Conservation (phyloP, 1,140 invertebrate species). For the Hirudo medicinalis region DNA sequence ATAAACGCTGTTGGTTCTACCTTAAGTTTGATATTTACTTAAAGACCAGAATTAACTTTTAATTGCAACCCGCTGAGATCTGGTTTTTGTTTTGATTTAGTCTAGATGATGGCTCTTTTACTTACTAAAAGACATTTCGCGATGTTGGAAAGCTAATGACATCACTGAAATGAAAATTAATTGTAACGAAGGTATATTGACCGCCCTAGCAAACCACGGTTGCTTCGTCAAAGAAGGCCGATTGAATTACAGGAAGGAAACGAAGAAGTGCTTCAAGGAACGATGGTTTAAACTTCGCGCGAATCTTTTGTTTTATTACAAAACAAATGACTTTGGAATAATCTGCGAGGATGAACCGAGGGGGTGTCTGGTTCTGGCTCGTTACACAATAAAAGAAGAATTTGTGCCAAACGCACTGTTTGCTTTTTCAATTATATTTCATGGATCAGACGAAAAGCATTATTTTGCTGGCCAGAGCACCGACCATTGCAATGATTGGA, state of each 20-base stretch:
- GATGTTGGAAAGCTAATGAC: no score
- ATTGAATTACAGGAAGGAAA: neutral
- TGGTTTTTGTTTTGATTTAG: no score
- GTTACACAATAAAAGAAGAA: conserved; percentile 2
- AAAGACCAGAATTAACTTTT: no score
- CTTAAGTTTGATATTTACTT: no score
- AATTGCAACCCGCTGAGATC: no score
- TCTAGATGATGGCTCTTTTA: no score
- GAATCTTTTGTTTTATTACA: conserved; percentile 60
- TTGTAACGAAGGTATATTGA: neutral
- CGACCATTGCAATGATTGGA: conserved; percentile 14
- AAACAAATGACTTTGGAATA: conserved; percentile 54
- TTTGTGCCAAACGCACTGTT: conserved; percentile 5
- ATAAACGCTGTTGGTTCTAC: no score
- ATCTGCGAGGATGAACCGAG: conserved; percentile 45
- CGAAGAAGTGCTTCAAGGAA: conserved; percentile 49
- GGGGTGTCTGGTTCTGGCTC: conserved; percentile 6
- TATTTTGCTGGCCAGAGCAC: conserved; percentile 10
- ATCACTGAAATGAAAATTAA: no score
- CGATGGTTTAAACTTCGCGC: conserved; percentile 57
- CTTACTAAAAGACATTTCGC: no score
- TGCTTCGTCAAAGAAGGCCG: conserved; percentile 8
- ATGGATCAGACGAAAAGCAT: conserved; percentile 8
- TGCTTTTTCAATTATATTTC: conserved; percentile 14
- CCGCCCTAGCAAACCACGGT: neutral